A percentile compares a stretch with the other conserved stretches of the same genome.
Conservation (phyloP, 2,113 vertebrate genomes). For the Gymnorhina tibicen region DNA sequence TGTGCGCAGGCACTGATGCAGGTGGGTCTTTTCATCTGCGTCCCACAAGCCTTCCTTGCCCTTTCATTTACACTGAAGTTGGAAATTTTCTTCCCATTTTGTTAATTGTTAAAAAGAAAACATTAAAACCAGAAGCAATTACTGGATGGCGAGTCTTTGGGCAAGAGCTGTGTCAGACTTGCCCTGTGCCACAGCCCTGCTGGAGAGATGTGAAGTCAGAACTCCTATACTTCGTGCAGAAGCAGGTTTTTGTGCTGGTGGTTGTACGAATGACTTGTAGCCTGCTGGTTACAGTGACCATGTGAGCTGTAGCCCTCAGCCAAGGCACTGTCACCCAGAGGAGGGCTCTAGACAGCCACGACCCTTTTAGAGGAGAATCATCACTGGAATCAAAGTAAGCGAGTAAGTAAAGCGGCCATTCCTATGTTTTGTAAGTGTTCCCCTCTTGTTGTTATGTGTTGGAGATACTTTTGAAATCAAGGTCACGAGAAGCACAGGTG, state of each 20-base stretch:
- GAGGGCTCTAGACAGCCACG: neutral
- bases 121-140: neutral
- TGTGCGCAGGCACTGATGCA: neutral
- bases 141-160: neutral
- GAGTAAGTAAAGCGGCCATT: neutral
- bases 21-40: neutral
- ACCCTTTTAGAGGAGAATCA: neutral
- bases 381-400: neutral
- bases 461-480: slow-evolving; percentile 16
- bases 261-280: neutral
- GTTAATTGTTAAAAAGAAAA: neutral
- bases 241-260: neutral
- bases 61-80: rapidly evolving
- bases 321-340: neutral
- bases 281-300: neutral
- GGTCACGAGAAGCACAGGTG: neutral
- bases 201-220: neutral
- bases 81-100: neutral
- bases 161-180: neutral
- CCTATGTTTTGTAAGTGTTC: neutral
- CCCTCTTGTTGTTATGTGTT: neutral
- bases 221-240: rapidly evolving
- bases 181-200: neutral
- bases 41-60: neutral
- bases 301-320: neutral